Evolutionary conservation across 1,140 invertebrate species (phyloP), one percentile per base, ranked within the genome.

Genomic region (Formica selysi): DNA sequence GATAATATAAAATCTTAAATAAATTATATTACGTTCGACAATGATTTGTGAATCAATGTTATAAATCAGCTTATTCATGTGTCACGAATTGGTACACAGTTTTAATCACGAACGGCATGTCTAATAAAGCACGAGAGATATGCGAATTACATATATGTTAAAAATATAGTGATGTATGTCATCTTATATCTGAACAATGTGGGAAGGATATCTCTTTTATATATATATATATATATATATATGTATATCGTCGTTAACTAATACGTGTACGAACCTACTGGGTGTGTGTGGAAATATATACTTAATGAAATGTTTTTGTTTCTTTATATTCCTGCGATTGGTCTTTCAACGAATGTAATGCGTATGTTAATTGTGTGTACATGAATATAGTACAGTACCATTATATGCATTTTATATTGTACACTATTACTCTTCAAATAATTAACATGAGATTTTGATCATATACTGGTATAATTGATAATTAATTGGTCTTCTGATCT

Each of bases 61-160:
- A 26, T 2, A 29, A 44, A 26, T 74, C 54, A 74, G 79, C 54
- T 83, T 74, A 22, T 22, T 36, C 38, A 19, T 44, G 38, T 81
- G 51, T 81, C 79, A 81, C 51, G 67, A 81, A 81, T 81, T 81
- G 79, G 79, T 81, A 73, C 79, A 81, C 79, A 81, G 79, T 71
- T 81, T 74, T 41, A 57, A 10, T 80, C 64, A 13, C 10, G n/a
- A 54, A 70, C 19, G 22, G 11, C 26, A 51, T 81, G 67, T 68
- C 38, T 68, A 48, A 68, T 81, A 44, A 81, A 71, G 48, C 70
- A 51, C 78, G 51, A 59, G 16, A 70, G 2, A 70, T 80, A 59
- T 32, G 22, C 29, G 44, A 54, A 54, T 79, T 68, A 80, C n/a
- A 36, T 57, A 54, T 80, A 57, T 32, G 41, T 78, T 71, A 71